Base-by-base conservation (phyloP, 2,888 invertebrate genomes). In the Pandemis heparana region DNA sequence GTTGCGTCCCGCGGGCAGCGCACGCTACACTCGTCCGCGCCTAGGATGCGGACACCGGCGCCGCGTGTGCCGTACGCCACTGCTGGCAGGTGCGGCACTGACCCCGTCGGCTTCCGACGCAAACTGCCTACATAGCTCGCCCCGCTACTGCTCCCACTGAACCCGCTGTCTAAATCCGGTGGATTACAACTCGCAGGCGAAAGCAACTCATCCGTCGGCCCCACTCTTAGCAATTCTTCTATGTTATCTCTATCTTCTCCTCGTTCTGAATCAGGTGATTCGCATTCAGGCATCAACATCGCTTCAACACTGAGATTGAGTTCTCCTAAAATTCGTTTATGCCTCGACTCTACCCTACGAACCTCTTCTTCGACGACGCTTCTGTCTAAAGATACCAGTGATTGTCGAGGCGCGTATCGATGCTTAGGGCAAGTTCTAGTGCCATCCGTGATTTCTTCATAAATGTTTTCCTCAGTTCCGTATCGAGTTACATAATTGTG, bases 291-390 rank as follows among this genome's bases (percentile, higher is more conserved):
- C 98, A 98, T 98, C 78, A 98, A 91, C 97, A 98, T 98, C 62
- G 97, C 98, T 92, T 98, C 98, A 61, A 97, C 97, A 80, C 98
- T 97, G 75, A 98, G 95, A 94, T 98, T 98, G 75, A 98, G 93
- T 89, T 98, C 97, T 61, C 97, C 98, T 77, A 98, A 95, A 79
- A 98, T 97, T 85, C 97, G 95, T 81, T 96, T 96, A 90, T 98
- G 98, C 72, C 97, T 95, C 77, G 96, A 97, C 88, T 98, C 97
- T 66, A 98, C 98, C 78, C 97, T 95, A 68, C 97, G 96, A 70
- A 97, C 96, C 90, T 98, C 98, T 87, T 97, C 97, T 84, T 97
- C 97, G 51, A 98, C 96, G 73, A 97, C 95, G 82, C 96, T 96
- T 85, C 96, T 96, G 84, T 96, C 96, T 74, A 96, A 90, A 8